Evolutionary conservation across 2,797 vertebrate species (phyloP), one percentile per base, ranked within the genome.

Genomic region (Spinus pinus): DNA sequence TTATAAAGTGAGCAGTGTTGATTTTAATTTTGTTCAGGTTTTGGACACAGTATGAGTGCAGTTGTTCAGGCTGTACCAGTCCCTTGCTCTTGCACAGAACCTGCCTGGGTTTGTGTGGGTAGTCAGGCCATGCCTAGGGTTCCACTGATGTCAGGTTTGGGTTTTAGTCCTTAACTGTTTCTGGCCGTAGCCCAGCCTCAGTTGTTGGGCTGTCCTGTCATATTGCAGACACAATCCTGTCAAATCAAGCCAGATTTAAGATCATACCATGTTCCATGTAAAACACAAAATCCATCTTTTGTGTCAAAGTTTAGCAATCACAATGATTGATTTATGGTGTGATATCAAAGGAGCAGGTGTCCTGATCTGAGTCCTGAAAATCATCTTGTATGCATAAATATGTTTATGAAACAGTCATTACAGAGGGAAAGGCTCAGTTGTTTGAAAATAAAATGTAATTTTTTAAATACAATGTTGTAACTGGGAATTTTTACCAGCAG

Each of bases 201-300:
- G 44, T 10, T 65, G 18, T 25, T 74, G 37, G 12, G 8, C 51
- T 83, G 9, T 61, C 31, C 92, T 56, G 44, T 23, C 16, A 14
- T 9, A 4, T 13, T 24, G 56, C 47, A 44, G 37, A 41, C 10
- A 75, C 85, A 87, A 69, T 57, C 24, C 25, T 71, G 57, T 37
- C 54, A 54, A n/a, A 78, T 71, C 16, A 72, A 83, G 24, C 8
- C 37, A 67, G 57, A 24, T 78, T 58, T 42, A 54, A 74, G 56
- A 42, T 23, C 1, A 0, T 37, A 25, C 14, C 4, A 2, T 0
- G 1, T 64, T 67, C 44, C 3, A 23, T 25, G 12, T 73, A n/a
- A 80, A 70, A 31, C 28, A 6, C 4, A 41, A 37, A n/a, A 62
- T 19, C 31, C 8, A 4, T 70, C 64, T 62, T 18, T 56, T 73